Base-by-base conservation (phyloP, 2,888 invertebrate genomes). In the Alitta virens region DNA sequence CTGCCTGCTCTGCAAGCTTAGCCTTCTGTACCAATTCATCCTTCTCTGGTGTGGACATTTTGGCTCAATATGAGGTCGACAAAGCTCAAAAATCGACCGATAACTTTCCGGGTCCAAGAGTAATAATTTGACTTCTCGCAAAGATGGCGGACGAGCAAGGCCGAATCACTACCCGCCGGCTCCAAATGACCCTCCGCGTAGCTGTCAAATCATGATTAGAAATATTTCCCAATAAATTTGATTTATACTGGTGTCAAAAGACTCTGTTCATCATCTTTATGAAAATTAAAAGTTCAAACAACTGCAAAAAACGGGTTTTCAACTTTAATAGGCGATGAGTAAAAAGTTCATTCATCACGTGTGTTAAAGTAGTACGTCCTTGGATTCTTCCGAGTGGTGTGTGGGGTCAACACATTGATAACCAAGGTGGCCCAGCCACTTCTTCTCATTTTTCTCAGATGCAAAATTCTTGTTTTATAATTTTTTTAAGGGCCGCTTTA, bases 11-110 rank as follows among this genome's bases (percentile, higher is more conserved):
- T 84, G 97, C 96, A 84, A 97, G 89, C 89, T 97, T 97, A 85
- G 97, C 97, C 87, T 94, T 91, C 87, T 95, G 94, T 86, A 96
- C 94, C 88, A 94, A 88, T 88, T 95, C 95, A 86, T 96, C 96
- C 33, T 71, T 73, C 52, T 51, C 53, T 9, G 55, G 25, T 18
- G n/a, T 23, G 2, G n/a, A n/a, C 26, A 18, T 23, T n/a, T 50
- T 27, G 24, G 18, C 42, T 54, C n/a, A 16, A 5, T 51, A 14
- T 18, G 25, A 24, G 33, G 38, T 33, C 50, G 50, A 49, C 58
- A 51, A 27, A 25, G 40, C 21, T 49, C 51, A 26, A 43, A 49
- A 46, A 33, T 33, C 27, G 46, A 58, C 18, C 33, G 50, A 23
- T 46, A 25, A 23, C n/a, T 33, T 33, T 38, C 33, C 21, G 51